phyloP scores from a whole-genome alignment of 2,113 vertebrate genomes.

The Heterocephalus glaber region DNA sequence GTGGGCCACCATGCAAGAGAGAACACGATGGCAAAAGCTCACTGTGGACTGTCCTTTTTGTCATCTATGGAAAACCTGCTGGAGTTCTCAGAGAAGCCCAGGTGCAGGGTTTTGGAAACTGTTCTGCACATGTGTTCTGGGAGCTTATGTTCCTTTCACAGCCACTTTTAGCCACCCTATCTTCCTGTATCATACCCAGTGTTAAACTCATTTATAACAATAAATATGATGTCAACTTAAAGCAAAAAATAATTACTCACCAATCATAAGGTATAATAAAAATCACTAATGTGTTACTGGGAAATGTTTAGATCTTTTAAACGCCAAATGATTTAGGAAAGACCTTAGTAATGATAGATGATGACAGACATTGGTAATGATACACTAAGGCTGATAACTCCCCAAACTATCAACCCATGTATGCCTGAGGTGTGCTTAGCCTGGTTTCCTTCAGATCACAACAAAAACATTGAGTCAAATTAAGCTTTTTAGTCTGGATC shows the following conservation, averaged over 20 bases:
- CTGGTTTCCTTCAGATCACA: neutral
- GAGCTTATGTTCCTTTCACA: too few species aligned
- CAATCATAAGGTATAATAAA: neutral
- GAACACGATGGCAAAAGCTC: neutral
- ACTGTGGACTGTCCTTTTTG: neutral
- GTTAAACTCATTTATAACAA: neutral
- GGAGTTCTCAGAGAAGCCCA: neutral
- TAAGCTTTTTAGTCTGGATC: neutral
- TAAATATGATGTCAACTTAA: conserved; percentile 4
- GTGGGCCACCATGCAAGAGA: neutral
- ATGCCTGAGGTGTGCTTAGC: neutral
- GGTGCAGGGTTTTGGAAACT: neutral
- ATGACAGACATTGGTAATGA: neutral
- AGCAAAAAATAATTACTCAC: neutral
- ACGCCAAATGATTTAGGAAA: neutral
- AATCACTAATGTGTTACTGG: neutral
- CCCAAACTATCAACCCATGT: neutral
- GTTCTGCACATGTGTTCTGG: neutral
- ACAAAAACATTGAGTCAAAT: neutral
- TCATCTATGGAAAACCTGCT: neutral
- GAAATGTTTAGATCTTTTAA: conserved; percentile 22
- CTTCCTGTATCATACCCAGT: neutral
- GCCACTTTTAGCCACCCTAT: neutral
- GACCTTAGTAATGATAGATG: neutral
- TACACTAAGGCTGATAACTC: neutral